These are phyloP conservation scores for Phycodurus eques DNA, from an alignment of 2,113 vertebrate genomes.

Conservation along the genomic window DNA sequence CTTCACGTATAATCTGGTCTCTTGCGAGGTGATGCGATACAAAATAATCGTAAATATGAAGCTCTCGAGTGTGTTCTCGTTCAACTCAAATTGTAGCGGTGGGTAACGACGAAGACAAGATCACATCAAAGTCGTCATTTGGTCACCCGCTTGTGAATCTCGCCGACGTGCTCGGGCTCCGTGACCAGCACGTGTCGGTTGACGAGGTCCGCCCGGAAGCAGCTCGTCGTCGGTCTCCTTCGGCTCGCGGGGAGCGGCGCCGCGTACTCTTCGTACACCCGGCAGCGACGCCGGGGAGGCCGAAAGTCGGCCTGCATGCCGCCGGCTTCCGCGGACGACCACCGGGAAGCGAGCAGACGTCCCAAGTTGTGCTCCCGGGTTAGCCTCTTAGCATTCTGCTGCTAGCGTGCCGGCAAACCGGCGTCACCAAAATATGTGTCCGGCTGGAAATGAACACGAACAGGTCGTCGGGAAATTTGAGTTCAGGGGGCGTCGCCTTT, in stretches of 20 bases:
- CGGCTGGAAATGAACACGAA: not conserved
- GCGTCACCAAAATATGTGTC: not conserved
- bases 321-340: not conserved
- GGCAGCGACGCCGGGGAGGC: conserved; percentile 80
- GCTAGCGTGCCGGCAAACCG: not conserved
- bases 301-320: conserved; percentile 77
- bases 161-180: conserved; percentile 74
- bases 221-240: conserved; percentile 1
- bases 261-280: conserved; percentile 75
- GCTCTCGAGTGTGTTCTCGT: too few relatives aligned
- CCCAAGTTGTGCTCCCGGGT: not conserved
- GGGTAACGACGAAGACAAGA: too few relatives aligned
- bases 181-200: conserved; percentile 81
- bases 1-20: too few relatives aligned
- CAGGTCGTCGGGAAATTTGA: not conserved
- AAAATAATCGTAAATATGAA: too few relatives aligned
- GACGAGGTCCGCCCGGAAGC: conserved; percentile 78
- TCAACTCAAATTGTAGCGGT: too few relatives aligned
- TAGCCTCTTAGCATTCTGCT: not conserved
- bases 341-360: not conserved
- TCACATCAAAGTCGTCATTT: too few relatives aligned
- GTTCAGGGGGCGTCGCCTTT: too few relatives aligned
- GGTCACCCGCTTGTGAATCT: conserved; percentile 78
- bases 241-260: conserved; percentile 73
- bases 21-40: too few relatives aligned